These are phyloP conservation scores for Tupaia tana DNA, from an alignment of 2,113 vertebrate genomes.

Conservation along the genomic window DNA sequence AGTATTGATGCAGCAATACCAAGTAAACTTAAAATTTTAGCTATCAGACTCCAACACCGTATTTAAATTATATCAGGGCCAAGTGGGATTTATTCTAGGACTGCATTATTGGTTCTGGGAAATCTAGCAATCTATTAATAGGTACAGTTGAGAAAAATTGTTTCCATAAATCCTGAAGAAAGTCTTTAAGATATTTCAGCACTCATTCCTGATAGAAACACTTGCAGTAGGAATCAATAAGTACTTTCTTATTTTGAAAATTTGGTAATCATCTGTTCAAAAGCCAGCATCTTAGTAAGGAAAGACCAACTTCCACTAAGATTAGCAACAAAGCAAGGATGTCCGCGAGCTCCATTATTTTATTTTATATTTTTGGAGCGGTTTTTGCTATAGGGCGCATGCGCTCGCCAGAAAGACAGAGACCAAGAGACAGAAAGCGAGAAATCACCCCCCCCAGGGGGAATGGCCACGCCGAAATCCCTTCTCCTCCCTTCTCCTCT, in stretches of 20 bases:
- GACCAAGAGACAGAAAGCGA: too few species aligned
- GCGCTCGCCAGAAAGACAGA: too few species aligned
- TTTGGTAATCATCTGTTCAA: not conserved
- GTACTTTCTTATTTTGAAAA: not conserved
- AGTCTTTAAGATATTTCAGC: not conserved
- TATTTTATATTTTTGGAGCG: too few species aligned
- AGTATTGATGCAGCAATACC: not conserved
- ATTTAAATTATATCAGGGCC: not conserved
- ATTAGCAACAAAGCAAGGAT: not conserved
- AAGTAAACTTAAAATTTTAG: conserved; percentile 30
- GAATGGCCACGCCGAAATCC: too few species aligned
- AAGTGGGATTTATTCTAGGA: not conserved
- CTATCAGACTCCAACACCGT: not conserved
- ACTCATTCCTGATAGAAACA: not conserved
- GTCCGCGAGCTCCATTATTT: not conserved
- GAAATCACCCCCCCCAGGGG: too few species aligned
- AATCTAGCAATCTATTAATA: not conserved
- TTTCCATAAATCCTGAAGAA: conserved; percentile 1
- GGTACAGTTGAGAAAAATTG: not conserved
- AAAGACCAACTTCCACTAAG: not conserved
- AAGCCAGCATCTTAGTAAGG: not conserved
- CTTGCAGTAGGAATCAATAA: not conserved
- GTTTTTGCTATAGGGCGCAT: too few species aligned
- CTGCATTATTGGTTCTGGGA: not conserved
- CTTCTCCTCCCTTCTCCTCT: too few species aligned